These are phyloP conservation scores for Drosophila novamexicana DNA, from an alignment of 1,140 invertebrate genomes.

Conservation along the genomic window DNA sequence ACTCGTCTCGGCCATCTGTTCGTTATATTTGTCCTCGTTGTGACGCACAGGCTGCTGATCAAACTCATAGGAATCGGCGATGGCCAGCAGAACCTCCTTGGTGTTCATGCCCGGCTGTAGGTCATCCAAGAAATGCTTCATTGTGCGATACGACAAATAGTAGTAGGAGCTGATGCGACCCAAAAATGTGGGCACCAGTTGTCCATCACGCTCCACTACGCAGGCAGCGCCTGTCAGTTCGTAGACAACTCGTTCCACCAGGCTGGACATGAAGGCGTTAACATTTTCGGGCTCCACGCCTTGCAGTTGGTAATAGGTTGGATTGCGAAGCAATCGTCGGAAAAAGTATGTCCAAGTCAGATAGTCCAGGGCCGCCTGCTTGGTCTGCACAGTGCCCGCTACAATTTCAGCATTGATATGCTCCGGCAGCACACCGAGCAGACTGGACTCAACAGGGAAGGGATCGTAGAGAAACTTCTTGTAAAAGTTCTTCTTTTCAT, in stretches of 20 bases:
- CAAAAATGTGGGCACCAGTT: constrained; percentile 91
- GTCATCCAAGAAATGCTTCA: constrained; percentile 91
- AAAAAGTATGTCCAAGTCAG: constrained; percentile 99
- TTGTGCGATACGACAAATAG: constrained; percentile 97
- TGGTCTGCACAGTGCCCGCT: constrained; percentile 96
- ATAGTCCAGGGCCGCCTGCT: constrained; percentile 98
- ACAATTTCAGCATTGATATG: constrained; percentile 99
- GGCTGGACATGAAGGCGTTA: constrained; percentile 89
- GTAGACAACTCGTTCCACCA: constrained; percentile 92
- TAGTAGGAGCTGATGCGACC: constrained; percentile 98
- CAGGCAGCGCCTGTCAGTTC: constrained; percentile 91
- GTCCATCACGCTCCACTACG: constrained; percentile 89
- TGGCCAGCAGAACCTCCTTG: constrained; percentile 91
- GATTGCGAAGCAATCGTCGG: constrained; percentile 96
- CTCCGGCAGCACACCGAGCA: constrained; percentile 96
- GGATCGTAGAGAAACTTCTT: constrained; percentile 99
- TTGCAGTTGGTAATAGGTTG: constrained; percentile 95
- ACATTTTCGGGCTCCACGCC: constrained; percentile 90
- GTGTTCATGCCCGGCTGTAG: constrained; percentile 88
- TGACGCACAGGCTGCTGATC: constrained; percentile 97
- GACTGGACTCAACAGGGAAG: constrained; percentile 98
- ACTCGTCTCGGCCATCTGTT: constrained; percentile 93
- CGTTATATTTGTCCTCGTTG: constrained; percentile 98
- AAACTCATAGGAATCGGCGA: constrained; percentile 96
- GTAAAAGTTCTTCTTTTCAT: constrained; percentile 99